phyloP scores from a whole-genome alignment of 2,888 invertebrate genomes.

The Leptinotarsa haldemani region DNA sequence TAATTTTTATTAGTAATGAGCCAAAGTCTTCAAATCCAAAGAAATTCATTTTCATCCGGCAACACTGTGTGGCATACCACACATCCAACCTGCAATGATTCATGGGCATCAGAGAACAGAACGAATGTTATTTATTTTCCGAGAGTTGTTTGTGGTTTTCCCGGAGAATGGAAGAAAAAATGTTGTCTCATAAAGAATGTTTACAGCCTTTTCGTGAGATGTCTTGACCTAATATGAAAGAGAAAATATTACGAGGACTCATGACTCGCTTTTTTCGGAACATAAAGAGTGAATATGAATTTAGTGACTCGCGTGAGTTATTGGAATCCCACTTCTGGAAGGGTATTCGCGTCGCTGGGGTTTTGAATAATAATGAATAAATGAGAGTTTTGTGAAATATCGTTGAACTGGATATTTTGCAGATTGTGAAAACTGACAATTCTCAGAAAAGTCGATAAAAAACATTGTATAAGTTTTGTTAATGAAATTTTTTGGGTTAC shows the following conservation, averaged over 20 bases:
- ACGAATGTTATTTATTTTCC: constrained; percentile 10
- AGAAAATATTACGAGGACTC: not conserved
- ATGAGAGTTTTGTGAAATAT: no score
- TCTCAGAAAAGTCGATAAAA: no score
- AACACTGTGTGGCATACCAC: constrained; percentile 7
- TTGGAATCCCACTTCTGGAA: not conserved
- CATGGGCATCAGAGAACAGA: constrained; percentile 11
- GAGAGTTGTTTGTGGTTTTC: constrained; percentile 10
- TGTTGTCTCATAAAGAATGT: not conserved
- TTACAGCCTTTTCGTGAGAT: not conserved
- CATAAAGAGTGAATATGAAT: not conserved
- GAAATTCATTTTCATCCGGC: no score
- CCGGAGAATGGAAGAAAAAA: not conserved
- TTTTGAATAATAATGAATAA: no score
- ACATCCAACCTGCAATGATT: not conserved
- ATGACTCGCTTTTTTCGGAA: not conserved
- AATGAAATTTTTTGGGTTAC: no score
- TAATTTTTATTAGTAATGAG: no score
- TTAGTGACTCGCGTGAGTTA: not conserved
- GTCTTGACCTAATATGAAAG: not conserved
- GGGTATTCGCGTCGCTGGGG: not conserved
- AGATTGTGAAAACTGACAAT: no score
- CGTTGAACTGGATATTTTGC: no score
- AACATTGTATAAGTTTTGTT: no score
- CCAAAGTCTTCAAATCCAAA: no score